Evolutionary conservation across 1,140 invertebrate species (phyloP).

Genomic region (Cherax destructor): DNA sequence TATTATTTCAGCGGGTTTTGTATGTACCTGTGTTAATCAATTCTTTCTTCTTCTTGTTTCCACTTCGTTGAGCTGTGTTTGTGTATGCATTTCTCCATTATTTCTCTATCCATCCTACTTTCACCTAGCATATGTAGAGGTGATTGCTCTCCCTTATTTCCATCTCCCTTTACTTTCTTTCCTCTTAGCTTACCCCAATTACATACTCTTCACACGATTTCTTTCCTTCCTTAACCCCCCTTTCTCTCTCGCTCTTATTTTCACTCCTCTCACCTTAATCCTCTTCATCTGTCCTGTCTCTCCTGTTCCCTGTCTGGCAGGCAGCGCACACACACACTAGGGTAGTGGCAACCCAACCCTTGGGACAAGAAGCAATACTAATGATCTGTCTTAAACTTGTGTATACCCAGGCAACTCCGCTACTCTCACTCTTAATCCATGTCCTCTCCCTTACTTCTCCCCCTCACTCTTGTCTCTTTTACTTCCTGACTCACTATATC

Average conservation of each 20-base stretch:
- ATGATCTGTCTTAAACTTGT: constrained; percentile 28
- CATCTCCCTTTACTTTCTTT: no score
- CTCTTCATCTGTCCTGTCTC: not conserved
- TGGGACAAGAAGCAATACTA: constrained; percentile 10
- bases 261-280: not conserved
- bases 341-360: not conserved
- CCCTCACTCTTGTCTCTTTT: no score
- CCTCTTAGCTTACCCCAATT: no score
- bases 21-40: no score
- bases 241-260: not conserved
- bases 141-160: no score
- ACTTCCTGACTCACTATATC: no score
- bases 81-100: not conserved
- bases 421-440: constrained; percentile 32
- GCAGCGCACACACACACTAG: not conserved
- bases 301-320: not conserved
- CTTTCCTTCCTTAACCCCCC: no score
- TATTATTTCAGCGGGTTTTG: no score
- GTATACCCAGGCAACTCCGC: not conserved
- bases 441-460: not conserved
- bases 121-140: not conserved
- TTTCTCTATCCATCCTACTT: not conserved
- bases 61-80: not conserved
- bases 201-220: no score
- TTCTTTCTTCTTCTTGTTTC: not conserved